Evolutionary conservation across 2,888 invertebrate species (phyloP).

Genomic region (Andrena bucephala): DNA sequence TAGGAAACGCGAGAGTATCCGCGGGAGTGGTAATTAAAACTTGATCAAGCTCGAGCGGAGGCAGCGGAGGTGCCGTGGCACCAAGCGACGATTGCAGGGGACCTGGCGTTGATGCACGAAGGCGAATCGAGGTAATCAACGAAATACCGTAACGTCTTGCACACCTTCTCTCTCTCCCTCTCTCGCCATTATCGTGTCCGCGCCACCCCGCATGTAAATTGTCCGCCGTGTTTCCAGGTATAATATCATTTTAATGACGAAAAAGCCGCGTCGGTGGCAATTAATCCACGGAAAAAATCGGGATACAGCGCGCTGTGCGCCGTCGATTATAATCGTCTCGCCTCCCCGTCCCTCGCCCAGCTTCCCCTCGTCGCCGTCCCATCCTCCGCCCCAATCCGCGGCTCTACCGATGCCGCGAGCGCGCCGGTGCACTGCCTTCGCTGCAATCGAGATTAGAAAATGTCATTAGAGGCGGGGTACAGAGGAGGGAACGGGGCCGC

Average conservation of each 20-base stretch:
- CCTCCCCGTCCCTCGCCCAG: conserved; percentile 2
- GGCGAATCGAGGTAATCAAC: conserved; percentile 76
- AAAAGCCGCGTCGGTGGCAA: conserved; percentile 77
- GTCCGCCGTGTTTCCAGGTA: conserved; percentile 77
- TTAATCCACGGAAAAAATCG: conserved; percentile 80
- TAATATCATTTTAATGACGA: conserved; percentile 83
- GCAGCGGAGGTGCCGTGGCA: neutral
- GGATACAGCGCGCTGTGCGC: conserved; percentile 26
- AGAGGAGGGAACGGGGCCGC: neutral
- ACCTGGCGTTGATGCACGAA: conserved; percentile 45
- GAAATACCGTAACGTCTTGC: conserved; percentile 77
- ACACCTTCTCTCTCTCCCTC: conserved; percentile 36
- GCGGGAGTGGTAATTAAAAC: conserved; percentile 5
- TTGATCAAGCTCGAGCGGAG: neutral
- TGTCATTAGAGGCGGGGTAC: conserved; percentile 74
- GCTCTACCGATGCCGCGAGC: conserved; percentile 19
- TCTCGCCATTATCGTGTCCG: conserved; percentile 54
- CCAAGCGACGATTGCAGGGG: conserved; percentile 41
- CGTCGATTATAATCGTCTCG: conserved; percentile 66
- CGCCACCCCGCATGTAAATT: conserved; percentile 77
- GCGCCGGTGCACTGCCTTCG: conserved; percentile 33
- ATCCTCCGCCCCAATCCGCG: conserved; percentile 15
- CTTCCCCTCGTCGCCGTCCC: neutral
- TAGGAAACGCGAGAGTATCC: conserved; percentile 9
- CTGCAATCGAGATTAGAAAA: conserved; percentile 81